Evolutionary conservation across 2,888 invertebrate species (phyloP).

Genomic region (Elgonia sp.): DNA sequence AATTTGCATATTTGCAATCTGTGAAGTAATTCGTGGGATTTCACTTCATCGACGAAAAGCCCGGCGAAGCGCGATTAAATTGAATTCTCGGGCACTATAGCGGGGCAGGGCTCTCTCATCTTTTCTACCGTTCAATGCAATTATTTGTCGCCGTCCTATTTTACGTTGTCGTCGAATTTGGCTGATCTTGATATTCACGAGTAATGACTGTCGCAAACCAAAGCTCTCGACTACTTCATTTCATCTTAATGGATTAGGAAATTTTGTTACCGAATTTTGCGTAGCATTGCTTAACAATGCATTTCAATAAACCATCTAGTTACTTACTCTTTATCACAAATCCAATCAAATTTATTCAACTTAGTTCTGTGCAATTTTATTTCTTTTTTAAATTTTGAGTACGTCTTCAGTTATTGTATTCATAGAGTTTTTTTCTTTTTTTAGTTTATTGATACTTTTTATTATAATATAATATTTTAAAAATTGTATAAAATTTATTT

Average conservation of each 20-base stretch:
- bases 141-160: conserved; percentile 50
- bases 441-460: too few relatives aligned
- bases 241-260: conserved; percentile 42
- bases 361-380: neutral
- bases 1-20: conserved; percentile 80
- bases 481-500: too few relatives aligned
- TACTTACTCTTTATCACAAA: neutral
- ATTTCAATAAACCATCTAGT: too few relatives aligned
- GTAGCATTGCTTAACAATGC: neutral
- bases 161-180: conserved; percentile 29
- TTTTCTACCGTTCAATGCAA: conserved; percentile 51
- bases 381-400: too few relatives aligned
- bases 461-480: too few relatives aligned
- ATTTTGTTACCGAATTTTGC: conserved; percentile 36
- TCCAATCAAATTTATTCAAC: neutral
- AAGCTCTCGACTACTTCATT: neutral
- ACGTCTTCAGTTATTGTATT: too few relatives aligned
- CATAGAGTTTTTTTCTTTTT: too few relatives aligned
- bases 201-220: neutral
- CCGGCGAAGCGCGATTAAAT: conserved; percentile 67
- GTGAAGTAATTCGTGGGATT: conserved; percentile 73
- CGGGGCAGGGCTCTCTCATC: conserved; percentile 47
- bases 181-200: conserved; percentile 25
- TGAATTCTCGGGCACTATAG: conserved; percentile 66
- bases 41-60: conserved; percentile 67